Evolutionary conservation across 1,140 invertebrate species (phyloP), one percentile per base, ranked within the genome.

Genomic region (Drosophila yakuba): DNA sequence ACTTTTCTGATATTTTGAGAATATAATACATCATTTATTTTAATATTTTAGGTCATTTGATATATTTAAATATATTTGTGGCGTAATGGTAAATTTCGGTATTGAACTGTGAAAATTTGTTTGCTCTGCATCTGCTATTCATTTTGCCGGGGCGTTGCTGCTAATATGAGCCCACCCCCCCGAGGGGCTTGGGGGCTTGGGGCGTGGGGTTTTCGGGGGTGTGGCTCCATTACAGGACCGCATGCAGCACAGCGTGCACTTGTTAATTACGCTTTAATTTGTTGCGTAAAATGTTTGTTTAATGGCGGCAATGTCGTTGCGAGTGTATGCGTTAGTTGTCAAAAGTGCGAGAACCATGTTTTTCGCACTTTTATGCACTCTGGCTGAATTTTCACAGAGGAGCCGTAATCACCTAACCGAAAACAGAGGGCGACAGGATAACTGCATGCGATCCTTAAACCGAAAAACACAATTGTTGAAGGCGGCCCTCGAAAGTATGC

Each of bases 251-350:
- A 88, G 83, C 76, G 58, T 84, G 77, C 84, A 80, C 84, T 89
- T 89, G 84, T 89, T 89, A 89, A 89, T 89, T 89, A 89, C 80
- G 82, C 77, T 89, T 89, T 89, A 89, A 89, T 89, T 89, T 86
- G 83, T 86, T 86, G 83, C 84, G 84, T 86, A 86, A 86, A 86
- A 86, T 88, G 84, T 88, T 88, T 88, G 80, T 89, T 89, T 83
- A 83, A 84, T 88, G 83, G 83, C 82, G 74, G 83, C 58, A 57
- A 52, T 82, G 82, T 86, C 74, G 60, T 39, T 74, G 71, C 45
- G 25, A 63, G 38, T 50, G 62, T 68, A 38, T 47, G 20, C 28
- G 45, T 32, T 32, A 69, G 64, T 71, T 72, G 52, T 72, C 68
- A 72, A 71, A 72, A 72, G 66, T 72, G 68, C 44, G 54, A 75